Conservation (phyloP, 2,113 vertebrate species). For the Chionis minor region DNA sequence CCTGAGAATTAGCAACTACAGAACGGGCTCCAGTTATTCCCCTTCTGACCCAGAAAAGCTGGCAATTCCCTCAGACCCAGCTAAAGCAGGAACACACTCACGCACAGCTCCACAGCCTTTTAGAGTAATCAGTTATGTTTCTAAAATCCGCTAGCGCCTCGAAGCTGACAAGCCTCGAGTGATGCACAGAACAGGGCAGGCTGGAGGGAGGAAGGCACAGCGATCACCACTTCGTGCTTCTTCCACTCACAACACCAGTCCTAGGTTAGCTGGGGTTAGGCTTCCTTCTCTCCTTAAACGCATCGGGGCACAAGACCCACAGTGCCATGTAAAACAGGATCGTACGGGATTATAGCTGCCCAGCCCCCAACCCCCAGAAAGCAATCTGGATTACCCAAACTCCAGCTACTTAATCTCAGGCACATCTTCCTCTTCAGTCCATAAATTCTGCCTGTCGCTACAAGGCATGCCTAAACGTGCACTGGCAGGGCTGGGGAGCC, state of each 20-base stretch:
- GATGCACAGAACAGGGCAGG: not conserved
- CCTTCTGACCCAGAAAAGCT: not conserved
- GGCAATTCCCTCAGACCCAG: not conserved
- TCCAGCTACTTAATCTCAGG: not conserved
- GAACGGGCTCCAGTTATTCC: not conserved
- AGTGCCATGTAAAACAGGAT: not conserved
- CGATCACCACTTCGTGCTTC: fast-evolving
- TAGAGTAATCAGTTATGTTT: not conserved
- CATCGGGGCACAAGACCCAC: not conserved
- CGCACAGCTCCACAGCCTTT: not conserved
- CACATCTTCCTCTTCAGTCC: not conserved
- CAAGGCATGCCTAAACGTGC: not conserved
- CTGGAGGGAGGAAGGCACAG: not conserved
- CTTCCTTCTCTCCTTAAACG: not conserved
- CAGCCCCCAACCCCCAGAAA: not conserved
- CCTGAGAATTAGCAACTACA: not conserved
- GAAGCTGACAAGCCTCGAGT: fast-evolving
- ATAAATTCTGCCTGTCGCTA: not conserved
- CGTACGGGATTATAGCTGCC: not conserved
- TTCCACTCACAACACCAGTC: not conserved
- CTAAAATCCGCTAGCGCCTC: not conserved
- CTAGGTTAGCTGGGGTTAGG: not conserved
- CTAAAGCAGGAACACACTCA: not conserved
- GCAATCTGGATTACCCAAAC: not conserved
- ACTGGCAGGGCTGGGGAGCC: not conserved